Conservation (phyloP, 1,140 invertebrate genomes). For the Amphibalanus amphitrite region DNA sequence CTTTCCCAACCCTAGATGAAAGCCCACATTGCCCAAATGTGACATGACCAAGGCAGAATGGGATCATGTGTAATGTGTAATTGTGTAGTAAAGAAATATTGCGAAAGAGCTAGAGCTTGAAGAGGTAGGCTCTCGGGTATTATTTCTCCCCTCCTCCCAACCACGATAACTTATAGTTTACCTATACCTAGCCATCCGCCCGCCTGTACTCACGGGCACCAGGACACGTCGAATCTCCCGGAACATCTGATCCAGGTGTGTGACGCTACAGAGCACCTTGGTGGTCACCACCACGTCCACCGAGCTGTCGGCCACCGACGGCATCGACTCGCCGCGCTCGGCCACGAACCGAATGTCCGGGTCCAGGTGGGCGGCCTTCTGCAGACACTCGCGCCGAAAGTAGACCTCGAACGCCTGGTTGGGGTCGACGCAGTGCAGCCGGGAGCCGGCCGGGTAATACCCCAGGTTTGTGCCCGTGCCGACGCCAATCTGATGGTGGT, state of each 20-base stretch:
- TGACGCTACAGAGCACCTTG: conserved; percentile 22
- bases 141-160: no score
- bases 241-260: conserved; percentile 18
- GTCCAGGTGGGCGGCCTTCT: not conserved
- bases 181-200: no score
- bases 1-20: no score
- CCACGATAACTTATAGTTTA: no score
- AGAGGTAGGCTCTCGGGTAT: no score
- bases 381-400: conserved; percentile 8
- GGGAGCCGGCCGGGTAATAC: conserved; percentile 22
- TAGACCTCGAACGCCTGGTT: conserved; percentile 21
- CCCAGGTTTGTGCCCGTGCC: conserved; percentile 22
- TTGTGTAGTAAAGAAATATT: no score
- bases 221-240: conserved; percentile 23
- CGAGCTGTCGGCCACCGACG: conserved; percentile 16
- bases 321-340: conserved; percentile 19
- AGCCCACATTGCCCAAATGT: no score
- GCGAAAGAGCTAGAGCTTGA: no score
- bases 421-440: conserved; percentile 22
- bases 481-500: not conserved
- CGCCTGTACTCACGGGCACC: conserved; percentile 20
- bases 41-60: no score
- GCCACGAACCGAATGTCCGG: not conserved
- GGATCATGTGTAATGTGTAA: no score
- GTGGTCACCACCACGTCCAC: conserved; percentile 24